A percentile compares a stretch with the other conserved stretches of the same genome.
phyloP scores from a whole-genome alignment of 2,113 vertebrate species.

The Urocynchramus pylzowi region DNA sequence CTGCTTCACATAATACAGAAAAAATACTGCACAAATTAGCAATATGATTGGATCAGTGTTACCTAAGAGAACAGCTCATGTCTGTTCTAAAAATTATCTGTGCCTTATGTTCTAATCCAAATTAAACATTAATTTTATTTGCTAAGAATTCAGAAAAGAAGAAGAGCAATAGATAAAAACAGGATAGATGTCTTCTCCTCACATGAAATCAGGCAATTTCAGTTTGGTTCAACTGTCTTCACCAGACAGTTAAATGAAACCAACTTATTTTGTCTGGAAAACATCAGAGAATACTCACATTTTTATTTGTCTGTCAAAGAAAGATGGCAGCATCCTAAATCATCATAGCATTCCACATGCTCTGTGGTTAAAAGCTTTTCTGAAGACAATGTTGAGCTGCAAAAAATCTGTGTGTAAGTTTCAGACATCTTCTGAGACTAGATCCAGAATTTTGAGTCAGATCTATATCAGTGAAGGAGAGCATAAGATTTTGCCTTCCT shows the following conservation, averaged over 20 bases:
- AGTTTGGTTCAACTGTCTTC: background rate
- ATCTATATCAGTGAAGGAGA: background rate
- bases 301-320: background rate
- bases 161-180: accelerated
- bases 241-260: background rate
- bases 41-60: background rate
- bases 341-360: background rate
- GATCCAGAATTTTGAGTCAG: background rate
- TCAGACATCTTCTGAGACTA: background rate
- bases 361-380: background rate
- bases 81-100: background rate
- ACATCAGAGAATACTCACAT: background rate
- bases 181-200: background rate
- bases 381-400: background rate
- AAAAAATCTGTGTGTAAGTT: background rate
- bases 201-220: background rate
- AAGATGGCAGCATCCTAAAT: background rate
- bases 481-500: background rate
- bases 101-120: background rate
- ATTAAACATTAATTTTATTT: background rate
- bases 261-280: background rate
- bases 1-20: background rate
- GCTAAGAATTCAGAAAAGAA: background rate
- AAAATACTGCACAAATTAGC: background rate
- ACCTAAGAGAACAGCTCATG: background rate